Percentiles rank a stretch among this genome's conserved stretches.
These are phyloP conservation scores for Epizoanthus ramosus DNA, from an alignment of 92 coral and sea anemone species.

Conservation along the genomic window DNA sequence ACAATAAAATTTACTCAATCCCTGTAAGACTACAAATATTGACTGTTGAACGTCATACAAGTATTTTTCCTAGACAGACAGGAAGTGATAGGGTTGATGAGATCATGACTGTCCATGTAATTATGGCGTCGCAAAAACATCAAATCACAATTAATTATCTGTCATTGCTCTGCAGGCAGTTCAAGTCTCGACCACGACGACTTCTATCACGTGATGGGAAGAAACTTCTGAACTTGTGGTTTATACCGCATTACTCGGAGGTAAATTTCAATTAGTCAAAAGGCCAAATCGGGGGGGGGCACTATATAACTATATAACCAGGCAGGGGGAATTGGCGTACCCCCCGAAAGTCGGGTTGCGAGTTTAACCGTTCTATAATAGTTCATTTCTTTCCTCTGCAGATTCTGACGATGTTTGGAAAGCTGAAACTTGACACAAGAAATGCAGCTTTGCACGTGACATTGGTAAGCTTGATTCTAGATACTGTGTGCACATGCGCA, in stretches of 20 bases:
- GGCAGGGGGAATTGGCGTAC: too few relatives aligned
- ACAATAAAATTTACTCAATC: too few relatives aligned
- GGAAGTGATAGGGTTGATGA: too few relatives aligned
- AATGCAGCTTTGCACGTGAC: conserved; percentile 77
- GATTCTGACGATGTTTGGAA: conserved; percentile 81
- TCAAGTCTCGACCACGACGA: conserved; percentile 84
- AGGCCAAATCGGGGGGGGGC: too few relatives aligned
- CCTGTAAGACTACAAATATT: too few relatives aligned
- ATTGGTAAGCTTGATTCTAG: conserved; percentile 61
- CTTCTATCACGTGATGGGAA: conserved; percentile 84
- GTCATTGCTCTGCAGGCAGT: conserved; percentile 55
- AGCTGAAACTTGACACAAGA: conserved; percentile 63
- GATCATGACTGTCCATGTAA: neutral
- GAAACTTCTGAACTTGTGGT: conserved; percentile 88
- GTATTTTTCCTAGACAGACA: too few relatives aligned
- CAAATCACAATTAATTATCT: neutral
- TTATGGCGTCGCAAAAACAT: too few relatives aligned
- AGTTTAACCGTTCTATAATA: neutral
- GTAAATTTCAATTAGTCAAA: conserved; percentile 36
- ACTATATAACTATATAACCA: too few relatives aligned
- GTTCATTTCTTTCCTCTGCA: conserved; percentile 14
- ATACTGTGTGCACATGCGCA: neutral
- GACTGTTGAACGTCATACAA: too few relatives aligned
- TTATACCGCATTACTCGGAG: conserved; percentile 95
- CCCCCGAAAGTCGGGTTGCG: too few relatives aligned